Evolutionary conservation across 2,797 vertebrate genomes (phyloP).

Genomic region (Typhlichthys subterraneus): DNA sequence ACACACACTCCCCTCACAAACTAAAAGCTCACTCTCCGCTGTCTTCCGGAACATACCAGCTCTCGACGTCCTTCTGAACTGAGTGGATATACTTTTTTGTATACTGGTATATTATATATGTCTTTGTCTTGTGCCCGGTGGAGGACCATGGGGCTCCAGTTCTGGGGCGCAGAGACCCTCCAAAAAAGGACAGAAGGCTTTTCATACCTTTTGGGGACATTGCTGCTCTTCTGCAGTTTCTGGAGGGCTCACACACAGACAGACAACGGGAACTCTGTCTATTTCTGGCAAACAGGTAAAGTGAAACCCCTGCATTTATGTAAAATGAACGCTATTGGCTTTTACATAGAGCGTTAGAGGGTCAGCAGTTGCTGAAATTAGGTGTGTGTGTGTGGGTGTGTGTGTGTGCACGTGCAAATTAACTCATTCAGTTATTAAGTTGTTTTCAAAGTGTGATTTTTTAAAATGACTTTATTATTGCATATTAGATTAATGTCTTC

Average conservation of each 20-base stretch:
- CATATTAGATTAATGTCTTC: too few species aligned
- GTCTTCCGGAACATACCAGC: neutral
- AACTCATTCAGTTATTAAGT: conserved; percentile 33
- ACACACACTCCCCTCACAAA: conserved; percentile 4
- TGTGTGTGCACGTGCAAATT: conserved; percentile 16
- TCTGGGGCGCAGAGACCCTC: conserved; percentile 43
- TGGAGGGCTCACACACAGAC: conserved; percentile 75
- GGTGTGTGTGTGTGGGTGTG: conserved; percentile 1
- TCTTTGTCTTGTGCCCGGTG: conserved; percentile 79
- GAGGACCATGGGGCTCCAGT: conserved; percentile 20
- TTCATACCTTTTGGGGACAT: conserved; percentile 69
- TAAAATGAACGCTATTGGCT: conserved; percentile 38
- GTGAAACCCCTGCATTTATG: conserved; percentile 36
- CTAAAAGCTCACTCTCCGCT: neutral
- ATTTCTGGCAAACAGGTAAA: conserved; percentile 96
- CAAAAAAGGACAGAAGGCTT: conserved; percentile 54
- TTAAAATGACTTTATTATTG: too few species aligned
- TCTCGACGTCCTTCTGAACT: conserved; percentile 51
- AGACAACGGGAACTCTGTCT: conserved; percentile 84
- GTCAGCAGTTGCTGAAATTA: neutral
- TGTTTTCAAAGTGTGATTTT: too few species aligned
- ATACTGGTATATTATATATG: conserved; percentile 43
- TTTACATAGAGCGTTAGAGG: conserved; percentile 26
- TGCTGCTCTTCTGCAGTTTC: conserved; percentile 79
- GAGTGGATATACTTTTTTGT: conserved; percentile 77